Base-by-base conservation (phyloP, 2,797 vertebrate species). In the Ptychadena robeensis region DNA sequence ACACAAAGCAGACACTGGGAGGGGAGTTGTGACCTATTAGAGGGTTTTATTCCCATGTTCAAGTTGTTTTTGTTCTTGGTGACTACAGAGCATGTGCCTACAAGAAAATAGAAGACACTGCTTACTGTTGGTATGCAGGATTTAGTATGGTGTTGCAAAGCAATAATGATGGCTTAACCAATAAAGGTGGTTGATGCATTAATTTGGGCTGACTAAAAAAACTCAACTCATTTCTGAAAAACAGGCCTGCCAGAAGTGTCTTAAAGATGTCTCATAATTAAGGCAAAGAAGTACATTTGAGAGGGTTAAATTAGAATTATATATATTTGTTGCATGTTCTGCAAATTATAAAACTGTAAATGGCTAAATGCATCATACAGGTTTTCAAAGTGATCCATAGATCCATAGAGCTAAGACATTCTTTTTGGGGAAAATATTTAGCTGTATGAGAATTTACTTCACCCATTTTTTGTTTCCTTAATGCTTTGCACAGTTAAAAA, bases 111-210 rank as follows among this genome's bases (percentile, higher is more conserved):
- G 27, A 15, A 40, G 9, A 37, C 12, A 65, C 65, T 68, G 40
- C 75, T 68, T n/a, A 68, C 5, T 64, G 67, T 77, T 70, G 72
- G 71, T 32, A 64, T 85, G 78, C 38, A 80, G 38, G 9, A 91
- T 91, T 87, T 85, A 89, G 88, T 87, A 90, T 92, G 92, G 91
- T 94, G 92, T 93, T 93, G 90, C 92, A 93, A 94, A 92, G 90
- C 85, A 85, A 89, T 89, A 90, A 89, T 86, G 85, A 90, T 88
- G 91, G 89, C 87, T 91, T 92, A 91, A 88, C 34, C 73, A n/a
- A 80, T 90, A 90, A 92, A 89, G 88, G 86, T 89, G 89, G 87
- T 90, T 89, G 88, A 89, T 91, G 90, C 89, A 91, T 92, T 88
- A 90, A 81, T 91, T 86, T 91, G 85, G 90, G 91, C 85, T 88